Evolutionary conservation across 2,888 invertebrate species (phyloP).

Genomic region (Ditula angustiorana): DNA sequence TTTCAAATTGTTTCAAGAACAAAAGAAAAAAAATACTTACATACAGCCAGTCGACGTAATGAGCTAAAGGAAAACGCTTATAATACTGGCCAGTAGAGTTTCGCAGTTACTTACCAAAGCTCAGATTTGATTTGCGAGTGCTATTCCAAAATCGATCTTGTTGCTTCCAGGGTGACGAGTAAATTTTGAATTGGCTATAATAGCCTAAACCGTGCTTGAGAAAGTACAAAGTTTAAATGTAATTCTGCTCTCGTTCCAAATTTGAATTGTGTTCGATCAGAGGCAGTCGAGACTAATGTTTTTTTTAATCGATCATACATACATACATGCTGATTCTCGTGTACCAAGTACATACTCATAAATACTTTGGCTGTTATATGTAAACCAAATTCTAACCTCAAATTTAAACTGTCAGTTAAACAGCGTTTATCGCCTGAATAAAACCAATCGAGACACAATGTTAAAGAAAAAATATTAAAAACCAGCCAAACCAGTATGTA

Average conservation of each 20-base stretch:
- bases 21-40: background rate
- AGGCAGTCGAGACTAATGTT: background rate
- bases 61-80: background rate
- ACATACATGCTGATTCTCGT: too few relatives aligned
- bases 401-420: too few relatives aligned
- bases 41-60: constrained; percentile 4
- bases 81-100: background rate
- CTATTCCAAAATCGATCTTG: background rate
- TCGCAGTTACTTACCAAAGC: background rate
- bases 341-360: too few relatives aligned
- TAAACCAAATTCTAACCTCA: too few relatives aligned
- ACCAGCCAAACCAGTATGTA: too few relatives aligned
- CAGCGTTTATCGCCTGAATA: too few relatives aligned
- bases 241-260: background rate
- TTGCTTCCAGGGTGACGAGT: too few relatives aligned
- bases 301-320: too few relatives aligned
- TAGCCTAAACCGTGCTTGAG: background rate
- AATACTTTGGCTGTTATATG: too few relatives aligned
- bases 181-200: background rate
- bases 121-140: background rate
- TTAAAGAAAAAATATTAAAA: too few relatives aligned
- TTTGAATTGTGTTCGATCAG: background rate
- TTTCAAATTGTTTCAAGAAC: constrained; percentile 9
- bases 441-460: too few relatives aligned
- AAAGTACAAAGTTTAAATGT: background rate